A percentile compares a stretch with the other conserved stretches of the same genome.
Conservation (phyloP, 2,888 invertebrate genomes). For the Automeris io region DNA sequence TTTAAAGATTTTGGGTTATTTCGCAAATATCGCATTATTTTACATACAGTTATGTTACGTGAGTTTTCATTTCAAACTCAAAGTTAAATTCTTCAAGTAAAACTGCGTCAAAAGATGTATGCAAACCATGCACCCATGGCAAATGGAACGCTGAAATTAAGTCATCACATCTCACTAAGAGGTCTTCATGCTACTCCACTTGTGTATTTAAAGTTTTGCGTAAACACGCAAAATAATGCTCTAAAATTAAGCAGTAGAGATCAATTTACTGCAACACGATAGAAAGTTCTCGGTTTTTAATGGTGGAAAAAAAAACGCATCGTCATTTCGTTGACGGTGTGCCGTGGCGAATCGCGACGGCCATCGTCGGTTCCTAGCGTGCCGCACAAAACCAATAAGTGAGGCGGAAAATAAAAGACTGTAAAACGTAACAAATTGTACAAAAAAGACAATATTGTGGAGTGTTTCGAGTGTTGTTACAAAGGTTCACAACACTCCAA, state of each 20-base stretch:
- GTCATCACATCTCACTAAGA: slow-evolving; percentile 59
- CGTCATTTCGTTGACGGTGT: slow-evolving; percentile 59
- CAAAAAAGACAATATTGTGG: slow-evolving; percentile 20
- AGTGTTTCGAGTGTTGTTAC: slow-evolving; percentile 28
- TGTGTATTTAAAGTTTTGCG: slow-evolving; percentile 29
- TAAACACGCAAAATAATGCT: slow-evolving; percentile 14
- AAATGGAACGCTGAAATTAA: slow-evolving; percentile 59
- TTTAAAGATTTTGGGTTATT: too few species aligned
- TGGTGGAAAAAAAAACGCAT: slow-evolving; percentile 58
- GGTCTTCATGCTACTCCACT: slow-evolving; percentile 45
- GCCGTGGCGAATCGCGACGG: slow-evolving; percentile 65
- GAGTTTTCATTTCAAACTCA: neutral
- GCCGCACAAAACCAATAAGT: slow-evolving; percentile 71
- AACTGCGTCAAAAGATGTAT: slow-evolving; percentile 15
- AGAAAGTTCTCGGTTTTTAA: slow-evolving; percentile 8
- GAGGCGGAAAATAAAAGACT: slow-evolving; percentile 35
- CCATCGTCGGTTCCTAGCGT: slow-evolving; percentile 66
- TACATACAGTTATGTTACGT: too few species aligned
- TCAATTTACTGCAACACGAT: neutral
- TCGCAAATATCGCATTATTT: too few species aligned
- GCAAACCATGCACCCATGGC: slow-evolving; percentile 50
- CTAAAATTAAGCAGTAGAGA: slow-evolving; percentile 9
- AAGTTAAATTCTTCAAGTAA: neutral
- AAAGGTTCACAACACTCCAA: too few species aligned
- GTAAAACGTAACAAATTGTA: slow-evolving; percentile 27